Evolutionary conservation across 2,888 invertebrate genomes (phyloP), one percentile per base, ranked within the genome.

Genomic region (Spilosoma lubricipeda): DNA sequence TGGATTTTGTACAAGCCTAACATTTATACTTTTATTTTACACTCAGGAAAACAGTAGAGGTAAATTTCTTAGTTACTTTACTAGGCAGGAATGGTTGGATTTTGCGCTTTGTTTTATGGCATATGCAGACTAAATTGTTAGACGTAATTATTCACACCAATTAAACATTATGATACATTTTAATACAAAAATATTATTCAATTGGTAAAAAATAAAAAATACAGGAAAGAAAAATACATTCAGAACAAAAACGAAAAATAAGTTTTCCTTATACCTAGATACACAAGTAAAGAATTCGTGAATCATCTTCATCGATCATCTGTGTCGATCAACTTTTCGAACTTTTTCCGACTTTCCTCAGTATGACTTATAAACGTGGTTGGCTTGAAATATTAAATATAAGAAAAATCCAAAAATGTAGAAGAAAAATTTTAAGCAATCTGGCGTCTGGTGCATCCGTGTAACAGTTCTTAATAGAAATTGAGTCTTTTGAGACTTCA

Each of bases 1-100:
- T 77, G 72, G 70, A 74, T 67, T 75, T 78, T 63, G 59, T 74
- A 73, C 72, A 70, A 70, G 70, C 56, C 42, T 65, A 70, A 72
- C 71, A 67, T 63, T 42, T 64, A 23, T 30, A 36, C 56, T 65
- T 77, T 78, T 72, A 56, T 72, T 56, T 68, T 56, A n/a, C 45
- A 30, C 27, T 20, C 42, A 33, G 48, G 36, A 68, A 59, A 2
- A 52, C 48, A 69, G 39, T 64, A 33, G 30, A 68, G 72, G 39
- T 48, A 45, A 45, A 59, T 70, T 23, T 23, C 11, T 71, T 65
- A 23, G 30, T 8, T 23, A 52, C 2, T 23, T 23, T 52, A 63
- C 30, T 27, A 7, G 30, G 63, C 13, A 30, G 30, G 18, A 30
- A 30, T 30, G 27, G 30, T n/a, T 8, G 4, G 52, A 9, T 52